Conservation (phyloP, 2,888 invertebrate genomes). For the Nesidiocoris tenuis region DNA sequence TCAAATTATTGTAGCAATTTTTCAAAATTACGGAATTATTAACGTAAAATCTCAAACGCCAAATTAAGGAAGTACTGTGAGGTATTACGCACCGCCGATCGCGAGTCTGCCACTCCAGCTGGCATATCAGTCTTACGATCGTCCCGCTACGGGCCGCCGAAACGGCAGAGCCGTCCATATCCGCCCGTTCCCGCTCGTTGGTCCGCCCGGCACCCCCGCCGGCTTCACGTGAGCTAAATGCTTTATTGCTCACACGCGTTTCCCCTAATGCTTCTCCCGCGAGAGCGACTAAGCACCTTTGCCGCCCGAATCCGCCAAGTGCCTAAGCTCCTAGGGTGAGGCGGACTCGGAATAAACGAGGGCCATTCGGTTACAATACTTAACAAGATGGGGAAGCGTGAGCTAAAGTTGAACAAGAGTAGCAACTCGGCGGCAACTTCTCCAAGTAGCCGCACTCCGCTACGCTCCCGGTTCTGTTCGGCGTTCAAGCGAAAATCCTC, state of each 20-base stretch:
- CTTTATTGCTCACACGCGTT: slow-evolving; percentile 17
- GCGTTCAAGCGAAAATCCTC: not conserved
- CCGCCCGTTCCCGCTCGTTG: not conserved
- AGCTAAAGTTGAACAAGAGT: slow-evolving; percentile 7
- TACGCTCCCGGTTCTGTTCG: not conserved
- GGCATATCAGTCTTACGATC: too few relatives aligned
- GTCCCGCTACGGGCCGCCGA: too few relatives aligned
- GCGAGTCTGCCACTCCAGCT: too few relatives aligned
- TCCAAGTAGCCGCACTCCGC: not conserved
- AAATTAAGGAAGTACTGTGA: too few relatives aligned
- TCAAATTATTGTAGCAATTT: too few relatives aligned
- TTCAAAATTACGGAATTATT: too few relatives aligned
- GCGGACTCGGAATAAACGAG: slow-evolving; percentile 28
- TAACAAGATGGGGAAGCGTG: not conserved
- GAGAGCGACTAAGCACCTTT: slow-evolving; percentile 12
- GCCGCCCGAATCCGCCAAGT: slow-evolving; percentile 21
- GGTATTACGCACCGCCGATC: too few relatives aligned
- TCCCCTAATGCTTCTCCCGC: slow-evolving; percentile 27
- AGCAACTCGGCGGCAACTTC: slow-evolving; percentile 25
- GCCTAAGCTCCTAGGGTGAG: not conserved
- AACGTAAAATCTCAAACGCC: too few relatives aligned
- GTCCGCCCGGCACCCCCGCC: slow-evolving; percentile 5
- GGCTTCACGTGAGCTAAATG: slow-evolving; percentile 21
- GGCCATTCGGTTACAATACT: slow-evolving; percentile 29
- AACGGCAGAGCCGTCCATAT: not conserved